Percentiles rank a stretch among this genome's conserved stretches.
Conservation (phyloP, 2,888 invertebrate species). For the Oconnorella tubifera region DNA sequence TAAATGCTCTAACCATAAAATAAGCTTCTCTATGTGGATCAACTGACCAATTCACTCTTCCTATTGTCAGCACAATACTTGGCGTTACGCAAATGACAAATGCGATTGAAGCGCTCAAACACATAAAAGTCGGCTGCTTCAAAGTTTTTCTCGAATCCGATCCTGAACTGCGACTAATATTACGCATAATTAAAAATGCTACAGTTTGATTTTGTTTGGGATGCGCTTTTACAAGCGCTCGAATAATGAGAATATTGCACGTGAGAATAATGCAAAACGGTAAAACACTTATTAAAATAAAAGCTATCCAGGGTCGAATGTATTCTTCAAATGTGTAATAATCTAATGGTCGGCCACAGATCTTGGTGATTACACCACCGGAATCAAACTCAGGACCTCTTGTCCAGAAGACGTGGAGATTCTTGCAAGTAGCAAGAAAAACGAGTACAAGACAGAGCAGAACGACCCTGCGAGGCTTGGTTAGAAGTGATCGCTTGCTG, state of each 20-base stretch:
- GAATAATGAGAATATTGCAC: conserved; percentile 30
- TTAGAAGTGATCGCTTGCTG: conserved; percentile 32
- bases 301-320: conserved; percentile 34
- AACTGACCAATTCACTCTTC: conserved; percentile 30
- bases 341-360: conserved; percentile 26
- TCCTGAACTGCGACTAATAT: too few species aligned
- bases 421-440: conserved; percentile 33
- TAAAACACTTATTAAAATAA: conserved; percentile 22
- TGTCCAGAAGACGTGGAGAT: conserved; percentile 46
- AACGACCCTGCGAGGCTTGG: conserved; percentile 25
- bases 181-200: not conserved
- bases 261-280: conserved; percentile 28
- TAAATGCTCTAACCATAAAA: conserved; percentile 27
- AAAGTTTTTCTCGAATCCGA: conserved; percentile 1
- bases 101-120: conserved; percentile 30
- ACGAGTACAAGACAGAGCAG: conserved; percentile 1
- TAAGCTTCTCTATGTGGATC: conserved; percentile 23
- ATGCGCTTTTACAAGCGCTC: conserved; percentile 15
- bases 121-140: conserved; percentile 34
- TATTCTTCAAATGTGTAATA: conserved; percentile 27
- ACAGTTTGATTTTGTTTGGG: not conserved
- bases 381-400: conserved; percentile 33
- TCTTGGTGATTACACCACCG: conserved; percentile 18
- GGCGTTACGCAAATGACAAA: conserved; percentile 34
- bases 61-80: conserved; percentile 31